phyloP scores from a whole-genome alignment of 2,888 invertebrate genomes.

The Heterodera filipjevi region DNA sequence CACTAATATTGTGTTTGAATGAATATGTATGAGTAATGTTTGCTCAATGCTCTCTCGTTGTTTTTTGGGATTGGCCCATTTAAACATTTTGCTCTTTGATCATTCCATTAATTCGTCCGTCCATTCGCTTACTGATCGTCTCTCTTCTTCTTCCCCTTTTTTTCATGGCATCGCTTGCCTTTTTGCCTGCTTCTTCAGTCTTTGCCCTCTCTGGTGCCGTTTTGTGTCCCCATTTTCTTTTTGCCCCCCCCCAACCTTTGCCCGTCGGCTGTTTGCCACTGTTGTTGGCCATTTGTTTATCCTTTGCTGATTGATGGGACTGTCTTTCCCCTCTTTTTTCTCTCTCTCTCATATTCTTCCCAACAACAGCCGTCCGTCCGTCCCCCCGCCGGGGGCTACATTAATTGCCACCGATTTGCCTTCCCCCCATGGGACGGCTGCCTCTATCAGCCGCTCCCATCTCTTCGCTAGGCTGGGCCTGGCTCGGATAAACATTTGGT shows the following conservation, averaged over 20 bases:
- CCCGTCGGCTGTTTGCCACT: background rate
- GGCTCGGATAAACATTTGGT: conserved; percentile 8
- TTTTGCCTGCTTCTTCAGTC: background rate
- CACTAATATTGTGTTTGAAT: background rate
- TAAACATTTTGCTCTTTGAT: no score
- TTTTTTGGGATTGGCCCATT: background rate
- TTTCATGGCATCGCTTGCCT: background rate
- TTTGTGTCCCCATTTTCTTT: background rate
- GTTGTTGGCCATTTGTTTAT: background rate
- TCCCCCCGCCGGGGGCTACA: background rate
- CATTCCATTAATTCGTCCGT: background rate
- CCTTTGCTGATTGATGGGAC: no score
- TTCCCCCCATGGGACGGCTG: background rate
- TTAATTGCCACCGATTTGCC: background rate
- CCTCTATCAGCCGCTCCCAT: background rate
- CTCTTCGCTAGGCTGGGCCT: background rate
- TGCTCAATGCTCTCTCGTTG: background rate
- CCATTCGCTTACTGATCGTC: background rate
- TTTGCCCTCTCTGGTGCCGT: background rate
- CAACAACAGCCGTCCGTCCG: background rate
- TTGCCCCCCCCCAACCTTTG: background rate
- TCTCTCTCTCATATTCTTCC: background rate
- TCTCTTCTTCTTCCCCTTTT: background rate
- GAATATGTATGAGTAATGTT: background rate
- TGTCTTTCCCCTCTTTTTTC: background rate